phyloP scores from a whole-genome alignment of 1,140 invertebrate species.

The Brachionus plicatilis region DNA sequence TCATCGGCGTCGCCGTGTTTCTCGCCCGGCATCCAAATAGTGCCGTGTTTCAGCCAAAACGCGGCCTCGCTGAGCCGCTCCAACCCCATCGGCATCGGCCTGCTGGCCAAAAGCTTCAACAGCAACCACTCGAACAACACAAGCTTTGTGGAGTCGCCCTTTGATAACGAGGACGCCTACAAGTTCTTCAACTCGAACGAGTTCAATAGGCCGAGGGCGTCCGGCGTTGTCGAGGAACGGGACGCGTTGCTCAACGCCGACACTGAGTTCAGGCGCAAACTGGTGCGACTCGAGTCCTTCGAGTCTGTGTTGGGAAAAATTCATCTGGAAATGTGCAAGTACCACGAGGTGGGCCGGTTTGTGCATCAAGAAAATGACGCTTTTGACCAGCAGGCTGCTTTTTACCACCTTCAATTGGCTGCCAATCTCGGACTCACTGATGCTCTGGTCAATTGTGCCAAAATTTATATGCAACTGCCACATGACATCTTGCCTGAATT shows the following conservation, averaged over 20 bases:
- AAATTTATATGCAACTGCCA: slow-evolving; percentile 57
- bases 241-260: slow-evolving; percentile 60
- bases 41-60: not conserved
- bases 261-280: slow-evolving; percentile 58
- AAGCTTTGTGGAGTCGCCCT: not conserved
- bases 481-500: slow-evolving; percentile 56
- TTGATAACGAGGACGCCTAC: not conserved
- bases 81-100: not conserved
- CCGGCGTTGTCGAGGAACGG: slow-evolving; percentile 55
- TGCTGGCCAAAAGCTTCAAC: not conserved
- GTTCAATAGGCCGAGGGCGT: slow-evolving; percentile 41
- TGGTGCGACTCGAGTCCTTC: slow-evolving; percentile 58
- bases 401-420: slow-evolving; percentile 57
- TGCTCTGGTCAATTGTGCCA: slow-evolving; percentile 50
- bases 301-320: slow-evolving; percentile 51
- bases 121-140: not conserved
- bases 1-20: slow-evolving; percentile 16
- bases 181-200: not conserved
- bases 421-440: slow-evolving; percentile 58
- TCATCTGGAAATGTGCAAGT: slow-evolving; percentile 62
- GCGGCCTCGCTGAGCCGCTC: not conserved
- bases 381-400: slow-evolving; percentile 59
- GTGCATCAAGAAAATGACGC: slow-evolving; percentile 50
- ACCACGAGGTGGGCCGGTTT: slow-evolving; percentile 62
- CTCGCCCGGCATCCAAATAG: slow-evolving; percentile 16